Conservation (phyloP, 1,140 invertebrate species). For the Drosophila punjabiensis region DNA sequence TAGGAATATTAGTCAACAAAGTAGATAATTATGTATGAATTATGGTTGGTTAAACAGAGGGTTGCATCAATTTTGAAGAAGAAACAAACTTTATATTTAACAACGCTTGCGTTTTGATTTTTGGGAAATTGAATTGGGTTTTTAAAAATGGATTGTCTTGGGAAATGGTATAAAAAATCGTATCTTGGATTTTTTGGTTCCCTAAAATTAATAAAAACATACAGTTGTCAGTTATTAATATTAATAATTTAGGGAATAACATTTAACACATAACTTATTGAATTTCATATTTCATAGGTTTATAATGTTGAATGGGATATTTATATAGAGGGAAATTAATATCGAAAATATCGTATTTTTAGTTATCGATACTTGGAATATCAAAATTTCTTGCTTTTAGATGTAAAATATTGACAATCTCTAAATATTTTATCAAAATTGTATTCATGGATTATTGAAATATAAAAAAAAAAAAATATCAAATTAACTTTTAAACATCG, state of each 20-base stretch:
- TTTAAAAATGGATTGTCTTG: conserved; percentile 2
- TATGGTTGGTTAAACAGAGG: conserved; percentile 23
- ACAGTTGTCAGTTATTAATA: neutral
- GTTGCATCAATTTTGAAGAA: conserved; percentile 35
- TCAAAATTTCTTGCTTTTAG: too few relatives aligned
- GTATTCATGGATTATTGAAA: too few relatives aligned
- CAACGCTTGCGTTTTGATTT: conserved; percentile 7
- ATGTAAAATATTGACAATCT: too few relatives aligned
- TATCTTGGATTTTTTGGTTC: too few relatives aligned
- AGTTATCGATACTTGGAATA: neutral
- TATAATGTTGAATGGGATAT: neutral
- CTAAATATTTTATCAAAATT: too few relatives aligned
- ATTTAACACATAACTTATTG: neutral
- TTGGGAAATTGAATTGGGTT: neutral
- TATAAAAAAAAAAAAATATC: too few relatives aligned
- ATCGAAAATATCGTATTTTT: neutral
- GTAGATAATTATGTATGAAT: conserved; percentile 14
- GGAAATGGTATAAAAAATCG: conserved; percentile 8
- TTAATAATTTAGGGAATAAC: neutral
- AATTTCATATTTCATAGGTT: neutral
- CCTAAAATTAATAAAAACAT: neutral
- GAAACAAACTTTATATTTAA: conserved; percentile 12
- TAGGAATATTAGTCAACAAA: conserved; percentile 27
- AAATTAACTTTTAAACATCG: too few relatives aligned
- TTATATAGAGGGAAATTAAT: neutral